Percentiles rank a stretch among this genome's conserved stretches.
These are phyloP conservation scores for Anastrepha obliqua DNA, from an alignment of 1,140 invertebrate species.

Conservation along the genomic window DNA sequence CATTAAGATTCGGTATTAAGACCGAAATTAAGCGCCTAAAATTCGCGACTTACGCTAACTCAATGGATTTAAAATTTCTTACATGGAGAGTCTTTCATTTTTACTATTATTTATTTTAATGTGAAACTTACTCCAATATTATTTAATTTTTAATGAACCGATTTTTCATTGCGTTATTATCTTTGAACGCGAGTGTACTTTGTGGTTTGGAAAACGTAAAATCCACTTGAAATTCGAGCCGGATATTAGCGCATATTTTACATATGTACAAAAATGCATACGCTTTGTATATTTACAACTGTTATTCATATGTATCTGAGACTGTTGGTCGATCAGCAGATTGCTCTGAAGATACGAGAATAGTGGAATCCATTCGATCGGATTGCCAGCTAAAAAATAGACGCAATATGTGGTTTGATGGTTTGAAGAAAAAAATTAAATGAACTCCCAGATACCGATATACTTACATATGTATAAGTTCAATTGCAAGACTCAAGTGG, in stretches of 20 bases:
- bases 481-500: conserved; percentile 5
- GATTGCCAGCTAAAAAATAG: not conserved
- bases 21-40: too few relatives aligned
- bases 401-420: not conserved
- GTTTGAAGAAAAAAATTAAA: not conserved
- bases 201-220: not conserved
- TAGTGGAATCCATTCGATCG: not conserved
- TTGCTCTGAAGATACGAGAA: not conserved
- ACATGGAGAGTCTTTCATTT: too few relatives aligned
- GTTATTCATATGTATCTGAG: not conserved
- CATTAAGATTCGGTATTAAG: too few relatives aligned
- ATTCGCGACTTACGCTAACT: too few relatives aligned
- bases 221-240: conserved; percentile 14
- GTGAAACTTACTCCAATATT: too few relatives aligned
- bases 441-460: not conserved
- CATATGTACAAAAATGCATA: not conserved
- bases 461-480: too few relatives aligned
- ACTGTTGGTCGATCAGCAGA: not conserved
- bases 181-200: not conserved
- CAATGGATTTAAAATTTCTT: too few relatives aligned
- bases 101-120: too few relatives aligned
- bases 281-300: not conserved
- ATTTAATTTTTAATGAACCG: too few relatives aligned
- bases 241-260: not conserved
- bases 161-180: too few relatives aligned